Conservation (phyloP, 2,888 invertebrate species). For the Melitaea athalia region DNA sequence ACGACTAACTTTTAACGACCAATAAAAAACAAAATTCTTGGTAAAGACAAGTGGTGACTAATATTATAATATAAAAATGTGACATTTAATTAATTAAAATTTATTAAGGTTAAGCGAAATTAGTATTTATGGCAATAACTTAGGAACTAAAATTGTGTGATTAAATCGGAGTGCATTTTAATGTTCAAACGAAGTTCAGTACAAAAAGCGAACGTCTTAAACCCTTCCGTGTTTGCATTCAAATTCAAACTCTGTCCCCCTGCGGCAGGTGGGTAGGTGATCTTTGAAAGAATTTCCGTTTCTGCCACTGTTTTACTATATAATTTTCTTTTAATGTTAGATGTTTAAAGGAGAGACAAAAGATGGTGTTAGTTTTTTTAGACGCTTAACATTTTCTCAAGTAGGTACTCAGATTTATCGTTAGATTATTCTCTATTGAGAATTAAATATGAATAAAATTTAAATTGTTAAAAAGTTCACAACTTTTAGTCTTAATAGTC, state of each 20-base stretch:
- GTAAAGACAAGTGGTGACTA: background rate
- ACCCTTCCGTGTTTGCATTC: constrained; percentile 66
- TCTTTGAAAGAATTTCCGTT: constrained; percentile 72
- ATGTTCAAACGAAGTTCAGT: constrained; percentile 33
- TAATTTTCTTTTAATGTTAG: constrained; percentile 42
- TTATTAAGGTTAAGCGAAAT: constrained; percentile 2
- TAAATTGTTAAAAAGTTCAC: background rate
- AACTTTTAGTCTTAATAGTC: background rate
- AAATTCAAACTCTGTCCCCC: constrained; percentile 75
- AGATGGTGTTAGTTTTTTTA: constrained; percentile 32
- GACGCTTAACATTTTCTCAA: constrained; percentile 12
- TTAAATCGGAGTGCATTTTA: constrained; percentile 9
- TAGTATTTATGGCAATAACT: background rate
- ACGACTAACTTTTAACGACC: no score
- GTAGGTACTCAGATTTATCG: constrained; percentile 13
- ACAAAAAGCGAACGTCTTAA: constrained; percentile 57
- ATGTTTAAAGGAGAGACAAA: constrained; percentile 38
- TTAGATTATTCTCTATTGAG: constrained; percentile 1
- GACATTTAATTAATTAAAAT: constrained; percentile 25
- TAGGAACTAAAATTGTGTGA: constrained; percentile 47
- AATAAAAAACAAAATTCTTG: no score
- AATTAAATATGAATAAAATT: background rate
- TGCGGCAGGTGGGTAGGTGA: constrained; percentile 60
- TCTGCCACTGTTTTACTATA: constrained; percentile 49
- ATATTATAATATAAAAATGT: constrained; percentile 17